These are phyloP conservation scores for Montipora capitata DNA, from an alignment of 92 coral and sea anemone genomes.

Conservation along the genomic window DNA sequence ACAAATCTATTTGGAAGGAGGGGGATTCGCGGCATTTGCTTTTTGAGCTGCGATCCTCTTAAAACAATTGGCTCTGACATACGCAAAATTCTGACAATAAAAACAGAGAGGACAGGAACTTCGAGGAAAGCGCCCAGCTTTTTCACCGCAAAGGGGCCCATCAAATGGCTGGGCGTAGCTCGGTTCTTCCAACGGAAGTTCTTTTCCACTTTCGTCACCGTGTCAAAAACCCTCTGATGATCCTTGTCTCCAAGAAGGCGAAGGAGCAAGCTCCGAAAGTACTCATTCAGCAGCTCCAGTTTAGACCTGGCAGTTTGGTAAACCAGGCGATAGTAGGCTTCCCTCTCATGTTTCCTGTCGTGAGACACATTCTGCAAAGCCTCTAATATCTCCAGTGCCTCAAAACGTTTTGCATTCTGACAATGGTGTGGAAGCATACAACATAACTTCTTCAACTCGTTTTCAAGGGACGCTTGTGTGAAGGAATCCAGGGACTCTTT, in stretches of 20 bases:
- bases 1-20: too few relatives aligned
- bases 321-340: constrained; percentile 35
- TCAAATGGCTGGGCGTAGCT: too few relatives aligned
- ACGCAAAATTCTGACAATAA: constrained; percentile 14
- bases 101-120: background rate
- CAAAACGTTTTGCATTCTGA: background rate
- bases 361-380: constrained; percentile 3
- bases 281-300: constrained; percentile 12
- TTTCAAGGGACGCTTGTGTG: background rate
- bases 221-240: too few relatives aligned
- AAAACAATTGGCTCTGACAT: constrained; percentile 6
- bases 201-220: too few relatives aligned
- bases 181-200: too few relatives aligned
- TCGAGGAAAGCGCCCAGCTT: background rate
- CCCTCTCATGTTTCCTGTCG: constrained; percentile 25
- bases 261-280: constrained; percentile 36
- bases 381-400: constrained; percentile 7
- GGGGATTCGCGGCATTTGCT: too few relatives aligned
- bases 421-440: background rate
- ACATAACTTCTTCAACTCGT: background rate
- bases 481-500: background rate
- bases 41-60: too few relatives aligned
- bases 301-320: constrained; percentile 29
- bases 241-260: background rate
- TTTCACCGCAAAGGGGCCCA: background rate